Base-by-base conservation (phyloP, 2,113 vertebrate genomes). In the Bubo bubo region DNA sequence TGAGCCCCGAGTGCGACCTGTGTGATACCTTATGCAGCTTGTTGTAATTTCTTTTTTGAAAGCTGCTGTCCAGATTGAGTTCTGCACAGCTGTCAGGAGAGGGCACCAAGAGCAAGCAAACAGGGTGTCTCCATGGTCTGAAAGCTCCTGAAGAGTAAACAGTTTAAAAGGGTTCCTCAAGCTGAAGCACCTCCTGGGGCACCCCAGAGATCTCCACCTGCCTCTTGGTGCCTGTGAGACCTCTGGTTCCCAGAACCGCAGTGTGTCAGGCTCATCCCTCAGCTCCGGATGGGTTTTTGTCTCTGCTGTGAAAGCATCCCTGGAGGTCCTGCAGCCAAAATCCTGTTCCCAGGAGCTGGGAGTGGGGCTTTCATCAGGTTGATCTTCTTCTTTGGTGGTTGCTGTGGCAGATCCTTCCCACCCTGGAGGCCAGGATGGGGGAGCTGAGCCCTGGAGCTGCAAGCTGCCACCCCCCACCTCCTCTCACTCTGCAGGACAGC, bases 101-200 rank as follows among this genome's bases (percentile, higher is more conserved):
- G 93, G 95, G 95, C 96, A 93, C 80, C 77, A 91, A 17, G 79
- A 35, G 72, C 73, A 59, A 94, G 93, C 59, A 27, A 53, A 80
- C n/a, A 13, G 23, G 6, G 17, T 8, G 63, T 22, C 59, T 56
- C 39, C 9, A 0, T 2, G 28, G 28, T 3, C 66, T 39, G 28
- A 6, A 39, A 56, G 73, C 20, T 67, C 14, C 55, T 30, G 12
- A 22, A n/a, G 16, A 12, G 39, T 3, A 9, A 10, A 3, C 7
- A 10, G 16, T 34, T 50, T 27, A 35, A 74, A 28, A 23, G 4
- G 9, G 13, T 74, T 56, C 19, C 24, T 43, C 56, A 12, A 23
- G 30, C 32, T 16, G 67, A 26, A 83, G 43, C 27, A 21, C 5
- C 72, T 68, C 30, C 39, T 15, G 86, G n/a, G 19, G 35, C 53